Evolutionary conservation across 2,113 vertebrate species (phyloP).

Genomic region (Cromileptes altivelis): DNA sequence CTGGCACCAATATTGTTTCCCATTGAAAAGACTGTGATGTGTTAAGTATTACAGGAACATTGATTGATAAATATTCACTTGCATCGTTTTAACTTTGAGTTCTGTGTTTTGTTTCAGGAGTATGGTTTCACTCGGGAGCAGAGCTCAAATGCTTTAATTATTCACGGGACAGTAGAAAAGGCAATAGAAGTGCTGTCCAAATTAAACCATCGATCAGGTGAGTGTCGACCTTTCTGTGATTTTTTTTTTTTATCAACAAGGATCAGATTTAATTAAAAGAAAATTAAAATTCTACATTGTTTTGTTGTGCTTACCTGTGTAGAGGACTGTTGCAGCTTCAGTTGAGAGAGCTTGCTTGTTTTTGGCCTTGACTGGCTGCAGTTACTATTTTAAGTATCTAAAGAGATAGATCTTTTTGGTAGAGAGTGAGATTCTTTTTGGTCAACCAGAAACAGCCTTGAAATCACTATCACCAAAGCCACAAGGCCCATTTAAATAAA

Average conservation of each 20-base stretch:
- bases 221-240: slow-evolving; percentile 1
- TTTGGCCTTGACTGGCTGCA: too few relatives aligned
- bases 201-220: slow-evolving; percentile 55
- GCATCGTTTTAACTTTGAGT: not conserved
- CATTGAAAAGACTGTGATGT: not conserved
- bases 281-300: not conserved
- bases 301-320: not conserved
- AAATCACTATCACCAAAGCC: too few relatives aligned
- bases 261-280: not conserved
- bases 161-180: slow-evolving; percentile 74
- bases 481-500: too few relatives aligned
- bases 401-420: too few relatives aligned
- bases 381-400: too few relatives aligned
- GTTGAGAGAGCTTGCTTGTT: not conserved
- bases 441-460: too few relatives aligned
- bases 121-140: slow-evolving; percentile 76
- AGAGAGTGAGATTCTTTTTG: too few relatives aligned
- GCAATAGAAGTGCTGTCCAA: slow-evolving; percentile 63
- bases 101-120: slow-evolving; percentile 62
- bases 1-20: not conserved
- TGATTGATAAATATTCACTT: not conserved
- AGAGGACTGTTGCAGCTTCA: not conserved
- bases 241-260: not conserved
- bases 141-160: slow-evolving; percentile 81
- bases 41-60: too few relatives aligned